phyloP scores from a whole-genome alignment of 2,797 vertebrate species.

The Synanceia verrucosa region DNA sequence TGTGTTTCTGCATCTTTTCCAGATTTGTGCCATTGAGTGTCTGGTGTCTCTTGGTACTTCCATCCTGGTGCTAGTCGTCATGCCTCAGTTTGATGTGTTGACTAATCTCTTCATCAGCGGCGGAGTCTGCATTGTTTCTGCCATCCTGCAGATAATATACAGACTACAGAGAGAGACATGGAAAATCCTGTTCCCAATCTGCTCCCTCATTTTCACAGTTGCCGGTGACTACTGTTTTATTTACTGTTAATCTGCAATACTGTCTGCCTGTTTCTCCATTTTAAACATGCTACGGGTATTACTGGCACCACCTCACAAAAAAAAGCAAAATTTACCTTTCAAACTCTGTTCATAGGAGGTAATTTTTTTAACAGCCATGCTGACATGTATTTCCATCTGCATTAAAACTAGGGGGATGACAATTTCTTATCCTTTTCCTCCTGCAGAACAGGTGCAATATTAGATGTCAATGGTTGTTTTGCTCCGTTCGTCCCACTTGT shows the following conservation, averaged over 20 bases:
- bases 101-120: slow-evolving; percentile 85
- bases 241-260: not conserved
- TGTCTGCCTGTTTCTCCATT: not conserved
- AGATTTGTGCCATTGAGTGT: slow-evolving; percentile 80
- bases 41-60: slow-evolving; percentile 82
- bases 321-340: not conserved
- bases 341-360: not conserved
- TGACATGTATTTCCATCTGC: not conserved
- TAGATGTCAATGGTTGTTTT: not conserved
- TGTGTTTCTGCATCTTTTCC: slow-evolving; percentile 35
- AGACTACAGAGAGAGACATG: slow-evolving; percentile 75
- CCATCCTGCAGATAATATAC: slow-evolving; percentile 77
- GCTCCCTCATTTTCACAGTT: slow-evolving; percentile 73
- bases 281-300: not conserved
- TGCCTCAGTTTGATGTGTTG: slow-evolving; percentile 85
- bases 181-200: slow-evolving; percentile 83
- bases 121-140: slow-evolving; percentile 81
- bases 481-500: not conserved
- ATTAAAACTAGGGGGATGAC: not conserved
- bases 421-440: not conserved
- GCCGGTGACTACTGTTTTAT: slow-evolving; percentile 52
- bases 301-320: not conserved
- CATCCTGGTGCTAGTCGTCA: slow-evolving; percentile 80
- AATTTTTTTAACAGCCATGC: not conserved
- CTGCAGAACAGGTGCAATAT: not conserved